phyloP scores from a whole-genome alignment of 2,888 invertebrate species.

The Calameuta idolon region DNA sequence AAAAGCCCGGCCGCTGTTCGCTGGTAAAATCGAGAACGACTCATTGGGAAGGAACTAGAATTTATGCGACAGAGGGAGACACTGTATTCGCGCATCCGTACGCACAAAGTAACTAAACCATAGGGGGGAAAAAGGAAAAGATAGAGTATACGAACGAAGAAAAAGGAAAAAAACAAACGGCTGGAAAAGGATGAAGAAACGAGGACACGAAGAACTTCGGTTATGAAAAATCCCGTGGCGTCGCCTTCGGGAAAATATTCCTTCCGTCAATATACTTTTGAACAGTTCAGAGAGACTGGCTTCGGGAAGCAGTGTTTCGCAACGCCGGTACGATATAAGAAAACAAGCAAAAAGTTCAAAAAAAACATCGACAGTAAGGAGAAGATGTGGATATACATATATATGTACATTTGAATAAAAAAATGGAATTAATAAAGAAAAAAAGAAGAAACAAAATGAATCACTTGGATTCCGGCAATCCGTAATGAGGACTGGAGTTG shows the following conservation, averaged over 20 bases:
- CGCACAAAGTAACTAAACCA: neutral
- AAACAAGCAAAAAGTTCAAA: neutral
- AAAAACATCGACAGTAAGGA: neutral
- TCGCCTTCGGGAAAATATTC: too few relatives aligned
- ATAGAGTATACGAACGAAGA: neutral
- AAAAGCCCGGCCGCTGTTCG: neutral
- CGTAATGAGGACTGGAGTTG: neutral
- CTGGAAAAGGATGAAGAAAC: neutral
- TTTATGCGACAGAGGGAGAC: neutral
- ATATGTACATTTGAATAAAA: neutral
- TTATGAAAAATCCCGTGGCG: neutral
- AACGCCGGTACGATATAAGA: neutral
- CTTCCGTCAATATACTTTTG: too few relatives aligned
- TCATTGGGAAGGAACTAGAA: neutral
- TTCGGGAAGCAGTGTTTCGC: neutral
- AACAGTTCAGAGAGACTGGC: too few relatives aligned
- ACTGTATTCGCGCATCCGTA: neutral
- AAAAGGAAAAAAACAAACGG: neutral
- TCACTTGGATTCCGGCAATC: neutral
- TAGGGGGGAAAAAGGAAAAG: neutral
- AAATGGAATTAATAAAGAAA: neutral
- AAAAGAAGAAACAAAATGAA: neutral
- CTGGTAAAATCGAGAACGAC: neutral
- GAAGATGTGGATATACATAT: neutral
- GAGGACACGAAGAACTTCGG: neutral